Conservation (phyloP, 2,888 invertebrate species). For the Clanis bilineata region DNA sequence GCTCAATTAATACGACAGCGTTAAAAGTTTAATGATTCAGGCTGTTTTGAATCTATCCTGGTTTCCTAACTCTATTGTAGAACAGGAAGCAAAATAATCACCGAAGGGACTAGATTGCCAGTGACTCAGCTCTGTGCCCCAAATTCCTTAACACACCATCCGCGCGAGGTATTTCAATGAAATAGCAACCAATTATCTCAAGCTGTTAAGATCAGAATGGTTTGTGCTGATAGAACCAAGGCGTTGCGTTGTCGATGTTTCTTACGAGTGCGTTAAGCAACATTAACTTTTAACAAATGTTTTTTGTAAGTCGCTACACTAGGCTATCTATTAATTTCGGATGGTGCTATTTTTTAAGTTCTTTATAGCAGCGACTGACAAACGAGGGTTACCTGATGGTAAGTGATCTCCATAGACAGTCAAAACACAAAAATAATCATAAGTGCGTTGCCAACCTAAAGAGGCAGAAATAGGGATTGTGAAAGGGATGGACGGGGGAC, state of each 20-base stretch:
- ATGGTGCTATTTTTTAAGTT: constrained; percentile 6
- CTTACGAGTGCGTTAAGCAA: constrained; percentile 41
- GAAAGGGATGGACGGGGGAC: too few species aligned
- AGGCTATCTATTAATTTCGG: neutral
- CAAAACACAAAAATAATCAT: too few species aligned
- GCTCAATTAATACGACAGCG: too few species aligned
- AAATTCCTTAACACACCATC: constrained; percentile 77
- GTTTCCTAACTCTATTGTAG: neutral
- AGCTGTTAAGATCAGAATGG: constrained; percentile 40
- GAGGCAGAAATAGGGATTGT: too few species aligned
- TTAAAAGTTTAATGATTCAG: neutral
- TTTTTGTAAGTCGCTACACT: constrained; percentile 21
- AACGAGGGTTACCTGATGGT: too few species aligned
- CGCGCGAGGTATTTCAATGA: constrained; percentile 39
- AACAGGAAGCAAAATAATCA: neutral
- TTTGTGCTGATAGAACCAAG: constrained; percentile 38
- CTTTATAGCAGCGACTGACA: too few species aligned
- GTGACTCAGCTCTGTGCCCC: constrained; percentile 78
- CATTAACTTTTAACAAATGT: constrained; percentile 66
- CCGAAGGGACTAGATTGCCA: constrained; percentile 73
- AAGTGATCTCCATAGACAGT: too few species aligned
- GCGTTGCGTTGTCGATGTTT: constrained; percentile 69
- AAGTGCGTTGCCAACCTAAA: too few species aligned
- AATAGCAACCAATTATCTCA: constrained; percentile 47
- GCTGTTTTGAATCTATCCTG: neutral